phyloP scores from a whole-genome alignment of 2,113 vertebrate genomes.

The Theristicus caerulescens region DNA sequence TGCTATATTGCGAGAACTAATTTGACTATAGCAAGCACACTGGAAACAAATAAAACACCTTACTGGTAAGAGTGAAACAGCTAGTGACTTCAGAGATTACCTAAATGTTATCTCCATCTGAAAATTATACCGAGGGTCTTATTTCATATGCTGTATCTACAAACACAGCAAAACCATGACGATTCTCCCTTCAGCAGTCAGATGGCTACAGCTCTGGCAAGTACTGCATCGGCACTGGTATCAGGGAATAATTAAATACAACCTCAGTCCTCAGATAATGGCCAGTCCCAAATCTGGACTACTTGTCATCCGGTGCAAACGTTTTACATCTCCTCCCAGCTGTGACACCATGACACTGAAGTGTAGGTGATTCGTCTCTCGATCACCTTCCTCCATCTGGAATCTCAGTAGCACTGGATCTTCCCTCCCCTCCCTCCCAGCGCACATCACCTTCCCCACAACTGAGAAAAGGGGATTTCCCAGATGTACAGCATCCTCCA shows the following conservation, averaged over 20 bases:
- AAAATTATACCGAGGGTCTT: background rate
- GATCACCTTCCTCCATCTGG: background rate
- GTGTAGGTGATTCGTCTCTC: background rate
- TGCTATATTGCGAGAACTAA: background rate
- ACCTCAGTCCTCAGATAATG: background rate
- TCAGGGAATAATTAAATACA: background rate
- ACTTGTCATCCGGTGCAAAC: background rate
- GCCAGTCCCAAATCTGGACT: background rate
- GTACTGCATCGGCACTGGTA: background rate
- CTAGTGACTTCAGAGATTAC: background rate
- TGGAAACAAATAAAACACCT: background rate
- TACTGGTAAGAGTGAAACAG: background rate
- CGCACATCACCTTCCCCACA: background rate
- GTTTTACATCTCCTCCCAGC: accelerated
- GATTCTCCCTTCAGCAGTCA: background rate
- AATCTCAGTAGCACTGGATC: background rate
- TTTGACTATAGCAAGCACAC: background rate
- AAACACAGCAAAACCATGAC: background rate
- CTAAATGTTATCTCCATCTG: background rate
- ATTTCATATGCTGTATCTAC: background rate
- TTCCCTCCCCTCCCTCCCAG: background rate
- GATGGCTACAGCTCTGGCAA: background rate
- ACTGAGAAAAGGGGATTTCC: background rate
- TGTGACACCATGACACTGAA: background rate
- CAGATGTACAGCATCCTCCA: background rate